A percentile compares a stretch with the other conserved stretches of the same genome.
These are phyloP conservation scores for Myathropa florea DNA, from an alignment of 2,888 invertebrate species.

Conservation along the genomic window DNA sequence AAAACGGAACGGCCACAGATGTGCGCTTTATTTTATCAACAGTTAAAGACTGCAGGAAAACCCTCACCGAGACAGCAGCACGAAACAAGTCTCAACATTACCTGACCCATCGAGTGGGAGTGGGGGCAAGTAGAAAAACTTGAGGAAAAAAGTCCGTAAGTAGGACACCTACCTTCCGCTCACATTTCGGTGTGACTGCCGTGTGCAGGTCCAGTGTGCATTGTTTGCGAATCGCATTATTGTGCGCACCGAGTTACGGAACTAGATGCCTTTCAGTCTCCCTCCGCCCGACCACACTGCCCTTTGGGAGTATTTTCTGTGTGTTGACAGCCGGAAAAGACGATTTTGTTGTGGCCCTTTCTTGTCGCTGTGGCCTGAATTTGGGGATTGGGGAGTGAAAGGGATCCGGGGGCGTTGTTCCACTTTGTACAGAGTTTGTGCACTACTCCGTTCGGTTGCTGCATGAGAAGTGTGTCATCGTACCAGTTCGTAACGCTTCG, in stretches of 20 bases:
- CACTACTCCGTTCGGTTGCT: not conserved
- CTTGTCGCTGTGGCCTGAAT: not conserved
- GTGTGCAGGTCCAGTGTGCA: not conserved
- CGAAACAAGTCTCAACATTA: not conserved
- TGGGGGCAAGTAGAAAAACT: not conserved
- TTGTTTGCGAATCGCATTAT: not conserved
- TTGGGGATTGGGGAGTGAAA: not conserved
- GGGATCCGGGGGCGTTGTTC: not conserved
- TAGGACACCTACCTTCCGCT: not conserved
- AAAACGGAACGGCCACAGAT: slow-evolving; percentile 63
- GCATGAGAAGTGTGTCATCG: not conserved
- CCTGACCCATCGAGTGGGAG: not conserved
- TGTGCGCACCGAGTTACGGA: not conserved
- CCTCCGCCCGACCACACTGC: not conserved
- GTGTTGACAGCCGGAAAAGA: not conserved
- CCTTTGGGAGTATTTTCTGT: not conserved
- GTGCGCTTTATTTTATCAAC: slow-evolving; percentile 67
- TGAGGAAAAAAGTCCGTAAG: not conserved
- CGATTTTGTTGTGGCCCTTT: not conserved
- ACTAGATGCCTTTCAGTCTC: too few relatives aligned
- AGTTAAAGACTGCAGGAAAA: slow-evolving; percentile 47
- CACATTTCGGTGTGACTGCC: not conserved
- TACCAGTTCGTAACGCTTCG: not conserved
- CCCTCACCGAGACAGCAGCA: not conserved
- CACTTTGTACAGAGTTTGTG: not conserved